A percentile compares a stretch with the other conserved stretches of the same genome.
These are phyloP conservation scores for Monodelphis domestica DNA, from an alignment of 2,797 vertebrate species.

Conservation along the genomic window DNA sequence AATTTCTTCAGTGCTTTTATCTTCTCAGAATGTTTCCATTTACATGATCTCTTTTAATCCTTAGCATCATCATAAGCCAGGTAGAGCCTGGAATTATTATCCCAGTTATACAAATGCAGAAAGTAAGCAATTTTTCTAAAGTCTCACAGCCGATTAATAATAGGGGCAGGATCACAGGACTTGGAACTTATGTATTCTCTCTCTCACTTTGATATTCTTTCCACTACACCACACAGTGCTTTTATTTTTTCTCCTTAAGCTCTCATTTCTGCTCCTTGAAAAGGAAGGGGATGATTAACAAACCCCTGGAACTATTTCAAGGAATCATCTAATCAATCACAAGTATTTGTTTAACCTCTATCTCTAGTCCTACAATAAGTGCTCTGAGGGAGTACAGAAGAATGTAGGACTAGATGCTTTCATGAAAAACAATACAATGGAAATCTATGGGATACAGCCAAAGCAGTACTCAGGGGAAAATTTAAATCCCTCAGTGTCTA, in stretches of 20 bases:
- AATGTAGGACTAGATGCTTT: neutral
- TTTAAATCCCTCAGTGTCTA: no score
- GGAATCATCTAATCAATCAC: neutral
- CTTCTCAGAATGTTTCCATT: constrained; percentile 18
- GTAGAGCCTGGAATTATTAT: constrained; percentile 8
- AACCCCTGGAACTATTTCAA: neutral
- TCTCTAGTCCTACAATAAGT: neutral
- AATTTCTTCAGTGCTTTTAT: neutral
- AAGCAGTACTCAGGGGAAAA: no score
- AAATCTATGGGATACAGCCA: no score
- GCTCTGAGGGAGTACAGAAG: neutral
- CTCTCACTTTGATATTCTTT: neutral
- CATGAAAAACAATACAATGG: neutral
- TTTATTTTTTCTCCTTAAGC: neutral
- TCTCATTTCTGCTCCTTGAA: neutral
- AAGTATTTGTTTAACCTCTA: no score
- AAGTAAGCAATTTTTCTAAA: neutral
- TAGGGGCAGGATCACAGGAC: neutral
- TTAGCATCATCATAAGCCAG: neutral
- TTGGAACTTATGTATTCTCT: neutral
- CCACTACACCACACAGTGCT: neutral
- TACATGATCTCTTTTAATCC: neutral
- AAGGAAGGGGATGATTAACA: neutral
- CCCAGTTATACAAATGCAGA: constrained; percentile 4
- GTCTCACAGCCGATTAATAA: neutral